Base-by-base conservation (phyloP, 1,140 invertebrate genomes). In the Brachionus rotundiformis region DNA sequence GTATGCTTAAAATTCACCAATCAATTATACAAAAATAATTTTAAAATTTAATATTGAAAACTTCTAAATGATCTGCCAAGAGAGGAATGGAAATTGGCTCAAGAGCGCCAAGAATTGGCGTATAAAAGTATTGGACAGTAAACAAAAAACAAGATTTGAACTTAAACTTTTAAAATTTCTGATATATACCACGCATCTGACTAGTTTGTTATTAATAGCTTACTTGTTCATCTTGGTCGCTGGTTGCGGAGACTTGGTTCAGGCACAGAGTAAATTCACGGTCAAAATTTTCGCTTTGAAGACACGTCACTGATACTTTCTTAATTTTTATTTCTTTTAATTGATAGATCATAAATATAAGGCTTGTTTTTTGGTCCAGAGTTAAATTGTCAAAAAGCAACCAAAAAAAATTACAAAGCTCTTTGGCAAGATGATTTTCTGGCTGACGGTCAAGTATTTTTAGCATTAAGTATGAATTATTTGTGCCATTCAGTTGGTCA, bases 291-390 rank as follows among this genome's bases (percentile, higher is more conserved):
- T 41, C 25, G 2, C 44, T 39, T 25, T 44, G 19, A 27, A 73
- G 39, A 44, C 68, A 73, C 10, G 25, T 4, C 23, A 73, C 25
- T 16, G 68, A 19, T 1, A 6, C 1, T 25, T 73, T 73, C 10
- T 27, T 19, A 39, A 19, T 44, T 44, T 11, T 73, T 11, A 73
- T 25, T 16, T 73, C 68, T 73, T 7, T 73, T 2, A 25, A 1
- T 25, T 73, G n/a, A 25, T 47, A 73, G 3, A 73, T 25, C 25
- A 25, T 73, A 23, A 73, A 73, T 73, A 73, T 73, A 19, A 73
- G 36, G 10, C n/a, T 13, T 23, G 44, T 27, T 29, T 44, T 41
- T 25, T 44, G 19, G 8, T 73, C 68, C 23, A 73, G 8, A 25
- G 25, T n/a, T 27, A 73, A 7, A 6, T 10, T 6, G 27, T 73